Percentiles rank a stretch among this genome's conserved stretches.
These are phyloP conservation scores for Empidonax alnorum DNA, from an alignment of 2,113 vertebrate genomes.

Conservation along the genomic window DNA sequence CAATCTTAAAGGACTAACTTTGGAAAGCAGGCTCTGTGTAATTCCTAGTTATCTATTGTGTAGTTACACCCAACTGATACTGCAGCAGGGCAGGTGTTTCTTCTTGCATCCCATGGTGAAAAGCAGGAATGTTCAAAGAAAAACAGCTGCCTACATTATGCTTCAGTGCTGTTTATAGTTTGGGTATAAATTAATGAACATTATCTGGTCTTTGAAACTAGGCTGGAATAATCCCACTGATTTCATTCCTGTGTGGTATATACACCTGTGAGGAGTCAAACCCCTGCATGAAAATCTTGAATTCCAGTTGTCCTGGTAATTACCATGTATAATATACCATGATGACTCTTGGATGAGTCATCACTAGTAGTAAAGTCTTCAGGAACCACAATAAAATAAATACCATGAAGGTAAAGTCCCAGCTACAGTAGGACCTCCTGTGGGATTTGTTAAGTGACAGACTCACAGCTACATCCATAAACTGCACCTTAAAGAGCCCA, in stretches of 20 bases:
- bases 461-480: background rate
- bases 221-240: background rate
- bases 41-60: background rate
- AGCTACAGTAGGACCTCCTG: background rate
- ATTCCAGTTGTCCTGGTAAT: background rate
- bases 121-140: background rate
- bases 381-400: slow-evolving; percentile 1
- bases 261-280: background rate
- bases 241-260: background rate
- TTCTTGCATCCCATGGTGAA: background rate
- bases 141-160: background rate
- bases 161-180: background rate
- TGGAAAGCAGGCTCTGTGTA: background rate
- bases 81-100: background rate
- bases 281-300: background rate
- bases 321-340: background rate
- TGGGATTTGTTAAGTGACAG: background rate
- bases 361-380: background rate
- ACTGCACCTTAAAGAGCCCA: background rate
- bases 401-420: background rate
- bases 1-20: background rate
- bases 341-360: background rate
- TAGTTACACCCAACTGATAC: background rate
- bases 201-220: background rate
- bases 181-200: background rate